Evolutionary conservation across 2,797 vertebrate genomes (phyloP), one percentile per base, ranked within the genome.

Genomic region (Acrocephalus scirpaceus): DNA sequence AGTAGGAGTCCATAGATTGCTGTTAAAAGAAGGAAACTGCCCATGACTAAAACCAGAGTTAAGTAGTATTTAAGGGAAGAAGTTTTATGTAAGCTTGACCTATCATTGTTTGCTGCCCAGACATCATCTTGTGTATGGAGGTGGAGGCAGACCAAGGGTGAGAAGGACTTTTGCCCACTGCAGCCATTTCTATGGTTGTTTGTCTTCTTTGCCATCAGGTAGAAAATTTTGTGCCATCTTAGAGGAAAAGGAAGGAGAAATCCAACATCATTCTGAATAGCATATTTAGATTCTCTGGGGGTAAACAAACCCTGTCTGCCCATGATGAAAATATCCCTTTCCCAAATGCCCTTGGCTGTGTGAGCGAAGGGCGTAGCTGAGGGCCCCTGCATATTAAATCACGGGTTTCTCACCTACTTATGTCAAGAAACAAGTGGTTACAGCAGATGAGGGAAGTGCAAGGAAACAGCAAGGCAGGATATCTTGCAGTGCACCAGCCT

Each of bases 401-500:
- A 79, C 66, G 64, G 44, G 20, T 82, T 94, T 70, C 58, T 93
- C 16, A n/a, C 79, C 74, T 81, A 60, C 66, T 96, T 90, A 74
- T 79, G 71, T 79, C 91, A 87, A 91, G 87, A 94, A 96, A 77
- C 75, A 75, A 93, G 91, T 62, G 69, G 53, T 79, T 93, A 70
- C 57, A 88, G 67, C 56, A 82, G 91, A 73, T 90, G 93, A 96
- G 67, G 56, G 45, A 90, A 96, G 79, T 92, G 82, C 85, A 96
- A 90, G 64, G 76, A 89, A 93, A 93, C 57, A 90, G 88, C 34
- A 91, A 88, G 93, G 89, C 74, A 65, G 64, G 56, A 85, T 90
- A 86, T 81, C 88, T 94, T 84, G 65, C 77, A 88, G 94, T 38
- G 80, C 71, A 87, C 87, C 83, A 79, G 74, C 42, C 70, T 79